These are phyloP conservation scores for Odobenus rosmarus DNA, from an alignment of 2,113 vertebrate species.

Conservation along the genomic window DNA sequence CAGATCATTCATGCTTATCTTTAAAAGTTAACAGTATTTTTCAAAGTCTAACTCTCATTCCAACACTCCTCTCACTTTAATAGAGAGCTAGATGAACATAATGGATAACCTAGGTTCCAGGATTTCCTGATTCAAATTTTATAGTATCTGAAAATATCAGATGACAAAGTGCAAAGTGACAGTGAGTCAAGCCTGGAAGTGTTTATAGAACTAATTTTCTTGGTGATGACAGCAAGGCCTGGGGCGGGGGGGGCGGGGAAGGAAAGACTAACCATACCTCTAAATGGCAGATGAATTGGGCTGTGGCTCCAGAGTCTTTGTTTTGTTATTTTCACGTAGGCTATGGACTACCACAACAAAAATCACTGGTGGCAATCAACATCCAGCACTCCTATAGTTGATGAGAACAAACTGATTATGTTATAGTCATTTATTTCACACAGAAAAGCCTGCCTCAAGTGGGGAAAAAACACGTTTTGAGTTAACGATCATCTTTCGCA, in stretches of 20 bases:
- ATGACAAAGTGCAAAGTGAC: slow-evolving; percentile 37
- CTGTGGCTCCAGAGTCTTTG: neutral
- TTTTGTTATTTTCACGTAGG: neutral
- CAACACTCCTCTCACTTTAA: neutral
- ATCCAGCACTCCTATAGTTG: neutral
- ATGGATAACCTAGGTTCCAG: neutral
- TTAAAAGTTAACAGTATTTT: slow-evolving; percentile 7
- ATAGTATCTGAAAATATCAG: slow-evolving; percentile 58
- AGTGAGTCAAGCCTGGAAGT: slow-evolving; percentile 53
- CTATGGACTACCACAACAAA: neutral
- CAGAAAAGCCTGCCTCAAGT: neutral
- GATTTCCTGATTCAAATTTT: slow-evolving; percentile 41
- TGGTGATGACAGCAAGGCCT: slow-evolving; percentile 36
- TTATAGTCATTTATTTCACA: neutral
- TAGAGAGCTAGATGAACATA: neutral
- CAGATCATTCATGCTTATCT: slow-evolving; percentile 1
- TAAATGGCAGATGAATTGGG: slow-evolving; percentile 63
- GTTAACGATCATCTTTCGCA: neutral
- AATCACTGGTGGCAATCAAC: neutral
- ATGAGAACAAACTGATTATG: neutral
- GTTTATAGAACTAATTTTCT: slow-evolving; percentile 55
- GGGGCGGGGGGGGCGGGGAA: neutral
- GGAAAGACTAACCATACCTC: slow-evolving; percentile 63
- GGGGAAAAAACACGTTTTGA: neutral
- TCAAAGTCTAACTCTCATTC: slow-evolving; percentile 5